Conservation (phyloP, 2,113 vertebrate species). For the Crotalus tigris region DNA sequence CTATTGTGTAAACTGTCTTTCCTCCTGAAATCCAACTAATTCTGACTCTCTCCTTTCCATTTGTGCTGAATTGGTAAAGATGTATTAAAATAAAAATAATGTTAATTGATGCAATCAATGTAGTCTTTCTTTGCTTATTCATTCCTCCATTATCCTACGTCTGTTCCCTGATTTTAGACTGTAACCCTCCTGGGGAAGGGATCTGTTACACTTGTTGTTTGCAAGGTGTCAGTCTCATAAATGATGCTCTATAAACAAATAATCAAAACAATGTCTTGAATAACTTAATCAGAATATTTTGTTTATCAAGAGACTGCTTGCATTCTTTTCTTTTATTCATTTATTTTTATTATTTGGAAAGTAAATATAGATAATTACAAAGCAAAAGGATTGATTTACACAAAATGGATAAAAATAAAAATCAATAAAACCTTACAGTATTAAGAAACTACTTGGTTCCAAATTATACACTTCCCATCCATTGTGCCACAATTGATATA, state of each 20-base stretch:
- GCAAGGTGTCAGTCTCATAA: background rate
- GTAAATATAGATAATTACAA: background rate
- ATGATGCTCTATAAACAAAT: background rate
- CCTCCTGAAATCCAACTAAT: background rate
- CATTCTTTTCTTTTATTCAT: background rate
- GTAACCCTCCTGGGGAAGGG: background rate
- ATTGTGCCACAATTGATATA: background rate
- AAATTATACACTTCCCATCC: background rate
- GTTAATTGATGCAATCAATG: background rate
- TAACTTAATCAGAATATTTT: background rate
- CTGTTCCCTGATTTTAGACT: background rate
- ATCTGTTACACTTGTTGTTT: background rate
- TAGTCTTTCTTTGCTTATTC: background rate
- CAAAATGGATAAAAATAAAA: background rate
- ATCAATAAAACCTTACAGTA: background rate
- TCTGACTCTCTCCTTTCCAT: background rate
- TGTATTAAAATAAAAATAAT: background rate
- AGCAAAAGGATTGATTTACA: background rate
- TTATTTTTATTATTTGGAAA: background rate
- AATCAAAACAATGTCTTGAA: background rate
- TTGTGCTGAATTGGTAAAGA: background rate
- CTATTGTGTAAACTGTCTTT: background rate
- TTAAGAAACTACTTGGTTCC: background rate
- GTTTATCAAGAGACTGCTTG: background rate
- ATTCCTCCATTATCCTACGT: background rate